Evolutionary conservation across 2,888 invertebrate species (phyloP).

Genomic region (Mythimna pallens): DNA sequence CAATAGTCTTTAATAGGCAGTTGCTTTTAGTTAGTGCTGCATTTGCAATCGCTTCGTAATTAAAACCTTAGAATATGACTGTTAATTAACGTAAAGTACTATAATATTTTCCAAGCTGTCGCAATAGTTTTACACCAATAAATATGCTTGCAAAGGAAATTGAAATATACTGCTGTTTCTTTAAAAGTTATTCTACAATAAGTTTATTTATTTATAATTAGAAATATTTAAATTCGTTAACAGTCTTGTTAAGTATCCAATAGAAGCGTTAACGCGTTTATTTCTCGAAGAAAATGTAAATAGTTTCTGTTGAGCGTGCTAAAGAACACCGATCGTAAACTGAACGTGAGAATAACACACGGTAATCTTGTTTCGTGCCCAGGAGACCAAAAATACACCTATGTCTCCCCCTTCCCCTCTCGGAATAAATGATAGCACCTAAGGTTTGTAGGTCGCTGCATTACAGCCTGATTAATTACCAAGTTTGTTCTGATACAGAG

Average conservation of each 20-base stretch:
- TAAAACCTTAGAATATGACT: constrained; percentile 5
- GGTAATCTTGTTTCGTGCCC: constrained; percentile 59
- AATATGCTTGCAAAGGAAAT: constrained; percentile 31
- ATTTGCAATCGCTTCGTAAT: constrained; percentile 39
- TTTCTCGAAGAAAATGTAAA: constrained; percentile 50
- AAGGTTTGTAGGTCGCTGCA: constrained; percentile 73
- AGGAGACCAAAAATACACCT: constrained; percentile 77
- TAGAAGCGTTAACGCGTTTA: constrained; percentile 23
- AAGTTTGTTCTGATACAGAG: constrained; percentile 68
- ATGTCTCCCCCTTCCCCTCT: constrained; percentile 53
- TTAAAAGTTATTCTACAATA: background rate
- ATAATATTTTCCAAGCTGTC: background rate
- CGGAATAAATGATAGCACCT: constrained; percentile 66
- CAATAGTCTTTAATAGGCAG: constrained; percentile 31
- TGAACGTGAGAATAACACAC: constrained; percentile 63
- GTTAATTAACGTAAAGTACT: constrained; percentile 24
- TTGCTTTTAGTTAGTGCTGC: constrained; percentile 14
- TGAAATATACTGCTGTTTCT: background rate
- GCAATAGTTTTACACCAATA: constrained; percentile 27
- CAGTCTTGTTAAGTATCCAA: constrained; percentile 26
- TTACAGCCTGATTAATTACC: constrained; percentile 69
- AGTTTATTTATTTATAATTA: constrained; percentile 15
- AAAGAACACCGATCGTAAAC: constrained; percentile 58
- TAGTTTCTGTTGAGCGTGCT: constrained; percentile 37
- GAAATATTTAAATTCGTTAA: constrained; percentile 17